Conservation (phyloP, 1,140 invertebrate genomes). For the Euglossa dilemma region DNA sequence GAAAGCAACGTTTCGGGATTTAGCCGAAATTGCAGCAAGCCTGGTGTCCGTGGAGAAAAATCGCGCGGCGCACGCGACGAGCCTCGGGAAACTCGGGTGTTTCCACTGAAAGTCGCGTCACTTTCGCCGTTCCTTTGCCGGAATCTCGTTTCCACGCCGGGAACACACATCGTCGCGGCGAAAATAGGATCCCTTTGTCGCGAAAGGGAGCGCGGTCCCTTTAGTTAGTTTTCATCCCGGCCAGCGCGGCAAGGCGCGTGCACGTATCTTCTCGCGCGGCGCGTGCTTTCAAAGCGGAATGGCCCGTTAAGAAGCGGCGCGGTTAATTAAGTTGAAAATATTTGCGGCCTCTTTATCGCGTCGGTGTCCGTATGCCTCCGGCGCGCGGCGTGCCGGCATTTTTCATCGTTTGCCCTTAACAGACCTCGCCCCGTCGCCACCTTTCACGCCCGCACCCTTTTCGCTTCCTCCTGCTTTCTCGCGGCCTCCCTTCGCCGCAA, state of each 20-base stretch:
- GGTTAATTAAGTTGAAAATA: conserved; percentile 79
- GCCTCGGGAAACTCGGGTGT: neutral
- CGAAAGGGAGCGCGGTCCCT: neutral
- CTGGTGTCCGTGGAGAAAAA: neutral
- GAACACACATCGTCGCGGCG: neutral
- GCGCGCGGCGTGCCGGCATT: conserved; percentile 66
- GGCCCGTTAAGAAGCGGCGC: conserved; percentile 33
- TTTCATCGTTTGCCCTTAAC: conserved; percentile 79
- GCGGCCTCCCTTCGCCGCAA: conserved; percentile 64
- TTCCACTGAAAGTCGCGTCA: neutral
- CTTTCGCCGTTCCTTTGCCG: neutral
- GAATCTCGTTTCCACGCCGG: conserved; percentile 3
- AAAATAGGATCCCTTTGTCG: conserved; percentile 19
- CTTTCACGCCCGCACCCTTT: conserved; percentile 60
- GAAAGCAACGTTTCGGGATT: too few relatives aligned
- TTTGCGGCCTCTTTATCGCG: conserved; percentile 64
- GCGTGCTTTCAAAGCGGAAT: neutral
- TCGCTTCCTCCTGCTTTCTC: conserved; percentile 50
- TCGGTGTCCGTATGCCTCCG: conserved; percentile 66
- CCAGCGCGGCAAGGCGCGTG: neutral
- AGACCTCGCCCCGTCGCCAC: conserved; percentile 53
- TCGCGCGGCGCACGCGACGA: too few relatives aligned
- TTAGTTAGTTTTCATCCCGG: neutral
- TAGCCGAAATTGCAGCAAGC: too few relatives aligned
- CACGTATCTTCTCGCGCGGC: neutral